Evolutionary conservation across 2,113 vertebrate genomes (phyloP).

Genomic region (Pterocles gutturalis): DNA sequence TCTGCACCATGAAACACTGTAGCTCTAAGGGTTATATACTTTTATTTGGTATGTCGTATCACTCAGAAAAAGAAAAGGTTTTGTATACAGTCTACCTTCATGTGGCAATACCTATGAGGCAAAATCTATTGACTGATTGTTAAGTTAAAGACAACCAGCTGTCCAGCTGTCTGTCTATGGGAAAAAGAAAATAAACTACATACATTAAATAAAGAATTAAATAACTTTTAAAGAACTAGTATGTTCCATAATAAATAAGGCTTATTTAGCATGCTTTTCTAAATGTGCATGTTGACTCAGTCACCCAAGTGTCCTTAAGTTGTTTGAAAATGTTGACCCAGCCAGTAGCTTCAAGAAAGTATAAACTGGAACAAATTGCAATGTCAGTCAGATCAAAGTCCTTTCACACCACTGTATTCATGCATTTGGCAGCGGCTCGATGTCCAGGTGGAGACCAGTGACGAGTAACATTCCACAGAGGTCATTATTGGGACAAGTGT

Average conservation of each 20-base stretch:
- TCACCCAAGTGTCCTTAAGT: neutral
- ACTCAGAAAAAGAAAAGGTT: neutral
- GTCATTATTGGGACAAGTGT: too few relatives aligned
- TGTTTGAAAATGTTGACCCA: neutral
- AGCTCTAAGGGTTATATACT: neutral
- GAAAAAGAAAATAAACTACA: neutral
- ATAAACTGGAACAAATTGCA: neutral
- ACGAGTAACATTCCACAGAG: too few relatives aligned
- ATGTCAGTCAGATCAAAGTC: neutral
- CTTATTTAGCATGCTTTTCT: neutral
- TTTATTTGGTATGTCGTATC: neutral
- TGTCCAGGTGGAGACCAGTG: too few relatives aligned
- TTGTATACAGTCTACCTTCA: neutral
- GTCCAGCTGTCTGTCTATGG: neutral
- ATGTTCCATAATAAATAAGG: neutral
- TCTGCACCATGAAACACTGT: neutral
- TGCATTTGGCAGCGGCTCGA: too few relatives aligned
- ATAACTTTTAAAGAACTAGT: neutral
- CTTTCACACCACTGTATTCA: neutral
- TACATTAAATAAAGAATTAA: neutral
- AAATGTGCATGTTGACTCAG: neutral
- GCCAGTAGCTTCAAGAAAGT: neutral
- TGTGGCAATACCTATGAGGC: neutral
- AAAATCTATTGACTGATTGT: neutral
- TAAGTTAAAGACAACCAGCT: neutral